Evolutionary conservation across 2,888 invertebrate genomes (phyloP), one percentile per base, ranked within the genome.

Genomic region (Temnothorax ravouxi): DNA sequence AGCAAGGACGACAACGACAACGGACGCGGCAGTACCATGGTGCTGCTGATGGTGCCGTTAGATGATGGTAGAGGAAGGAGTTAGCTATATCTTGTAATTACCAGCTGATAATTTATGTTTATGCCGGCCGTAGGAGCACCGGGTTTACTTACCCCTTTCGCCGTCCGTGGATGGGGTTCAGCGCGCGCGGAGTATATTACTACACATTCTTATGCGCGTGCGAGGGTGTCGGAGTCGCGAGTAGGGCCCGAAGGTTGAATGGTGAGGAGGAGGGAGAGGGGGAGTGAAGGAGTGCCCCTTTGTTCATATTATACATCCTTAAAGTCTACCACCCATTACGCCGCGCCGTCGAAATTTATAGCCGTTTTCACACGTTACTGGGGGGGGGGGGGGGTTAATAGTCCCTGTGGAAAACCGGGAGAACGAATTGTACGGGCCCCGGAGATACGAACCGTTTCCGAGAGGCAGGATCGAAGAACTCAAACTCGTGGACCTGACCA

Each of bases 61-160:
- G 72, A 80, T 71, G 77, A 38, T 59, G 61, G 83, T 18, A 66
- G 64, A 64, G 67, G 62, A 61, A 41, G 79, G 64, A 66, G 87
- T 90, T 88, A 87, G 90, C 90, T 93, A 94, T 94, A 94, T 94
- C 93, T 94, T 93, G 95, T 95, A 95, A 95, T 95, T 95, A 95
- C 95, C 94, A 94, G 93, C 94, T 94, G 94, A 95, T 95, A 95
- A 95, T 95, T 95, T 95, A 94, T 95, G 95, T 95, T 94, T 95
- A 95, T 94, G 94, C 92, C n/a, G 94, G 92, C 93, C 88, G 88
- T 89, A 88, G 88, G 88, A 91, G 91, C 91, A 89, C 89, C 90
- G 84, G 90, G 92, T 92, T 93, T 91, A 92, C 93, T 94, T 93
- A 93, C 94, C 94, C 94, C 93, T 94, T 94, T 94, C 87, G 90